Base-by-base conservation (phyloP, 2,113 vertebrate species). In the Cyprinodon tularosa region DNA sequence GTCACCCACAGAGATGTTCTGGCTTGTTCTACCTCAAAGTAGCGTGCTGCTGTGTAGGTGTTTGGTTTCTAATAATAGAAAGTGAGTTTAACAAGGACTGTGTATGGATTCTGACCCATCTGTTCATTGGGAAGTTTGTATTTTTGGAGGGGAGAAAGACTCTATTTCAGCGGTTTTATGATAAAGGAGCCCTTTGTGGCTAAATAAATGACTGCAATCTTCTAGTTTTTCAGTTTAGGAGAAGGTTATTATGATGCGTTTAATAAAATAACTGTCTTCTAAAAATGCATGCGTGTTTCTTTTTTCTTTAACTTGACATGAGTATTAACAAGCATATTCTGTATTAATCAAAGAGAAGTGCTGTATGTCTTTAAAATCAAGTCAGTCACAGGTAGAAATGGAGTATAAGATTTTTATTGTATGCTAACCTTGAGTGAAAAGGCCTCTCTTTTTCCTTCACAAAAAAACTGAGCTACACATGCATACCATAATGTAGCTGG, bases 51-150 rank as follows among this genome's bases (percentile, higher is more conserved):
- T 66, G 73, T 66, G 84, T 83, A 48, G 84, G 84, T 60, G 86
- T 85, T 68, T n/a, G 22, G 14, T 36, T 70, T 78, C 79, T 87
- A 87, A 80, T 48, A 80, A 81, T 84, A 88, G 78, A 77, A 71
- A 39, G 67, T 47, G 63, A 71, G 74, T 83, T 78, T 78, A 84
- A 89, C 80, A 81, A 81, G 65, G 64, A 44, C 66, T 66, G 84
- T 73, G 71, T 78, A 74, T 53, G 45, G 77, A 80, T 86, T 88
- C 74, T 85, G 53, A 71, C 9, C 71, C 73, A 73, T 75, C 71
- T 78, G 66, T 77, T 71, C 4, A 6, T 62, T 20, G 36, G 76
- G 48, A 72, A 81, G 78, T 37, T 57, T 71, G 57, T 73, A 50
- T 71, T 59, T 78, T 69, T 62, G 3, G 15, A 29, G 68, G 66